Conservation (phyloP, 2,113 vertebrate species). For the Peromyscus leucopus region DNA sequence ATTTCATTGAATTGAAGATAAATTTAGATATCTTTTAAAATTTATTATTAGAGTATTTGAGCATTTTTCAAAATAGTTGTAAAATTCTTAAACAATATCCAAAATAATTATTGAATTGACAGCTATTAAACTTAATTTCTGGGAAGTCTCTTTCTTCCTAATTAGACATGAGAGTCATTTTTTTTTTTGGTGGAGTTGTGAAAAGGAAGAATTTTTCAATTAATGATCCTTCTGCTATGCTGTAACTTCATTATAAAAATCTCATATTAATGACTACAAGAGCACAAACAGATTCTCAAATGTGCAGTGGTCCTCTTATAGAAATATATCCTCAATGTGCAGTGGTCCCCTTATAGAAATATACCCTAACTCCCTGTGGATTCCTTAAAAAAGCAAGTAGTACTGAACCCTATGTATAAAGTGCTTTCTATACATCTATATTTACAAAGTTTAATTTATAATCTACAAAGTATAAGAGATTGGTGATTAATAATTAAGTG, state of each 20-base stretch:
- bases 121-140: slow-evolving; percentile 53
- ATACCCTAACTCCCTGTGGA: not conserved
- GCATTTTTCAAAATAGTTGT: not conserved
- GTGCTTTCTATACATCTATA: not conserved
- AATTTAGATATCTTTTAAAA: slow-evolving; percentile 1
- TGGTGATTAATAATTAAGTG: not conserved
- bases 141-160: not conserved
- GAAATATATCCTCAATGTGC: not conserved
- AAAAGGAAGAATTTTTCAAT: not conserved
- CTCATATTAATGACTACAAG: not conserved
- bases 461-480: not conserved
- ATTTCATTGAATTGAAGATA: not conserved
- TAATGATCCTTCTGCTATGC: not conserved
- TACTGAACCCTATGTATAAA: not conserved
- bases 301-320: not conserved
- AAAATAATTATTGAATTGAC: slow-evolving; percentile 29
- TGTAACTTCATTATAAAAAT: slow-evolving; percentile 42
- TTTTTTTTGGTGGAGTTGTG: not conserved
- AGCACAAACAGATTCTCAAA: not conserved
- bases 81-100: slow-evolving; percentile 37
- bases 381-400: not conserved
- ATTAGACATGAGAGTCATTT: slow-evolving; percentile 23
- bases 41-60: slow-evolving; percentile 38
- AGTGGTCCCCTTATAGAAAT: not conserved
- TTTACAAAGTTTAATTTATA: not conserved